Conservation (phyloP, 2,888 invertebrate genomes). For the Drosophila nigritarsus region DNA sequence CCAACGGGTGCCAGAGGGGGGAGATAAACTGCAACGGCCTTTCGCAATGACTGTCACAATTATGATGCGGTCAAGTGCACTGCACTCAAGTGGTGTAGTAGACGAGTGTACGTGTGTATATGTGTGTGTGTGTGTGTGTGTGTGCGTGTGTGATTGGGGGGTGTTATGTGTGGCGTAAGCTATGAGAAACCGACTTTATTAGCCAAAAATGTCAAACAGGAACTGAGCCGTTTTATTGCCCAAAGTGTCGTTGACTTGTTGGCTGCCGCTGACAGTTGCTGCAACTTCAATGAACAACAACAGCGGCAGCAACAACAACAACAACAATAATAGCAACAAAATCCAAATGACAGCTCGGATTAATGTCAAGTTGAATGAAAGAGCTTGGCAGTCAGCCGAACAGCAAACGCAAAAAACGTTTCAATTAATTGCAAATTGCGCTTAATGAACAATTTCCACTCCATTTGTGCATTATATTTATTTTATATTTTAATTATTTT, state of each 20-base stretch:
- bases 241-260: constrained; percentile 53
- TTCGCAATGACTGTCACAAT: constrained; percentile 60
- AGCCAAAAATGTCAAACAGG: constrained; percentile 50
- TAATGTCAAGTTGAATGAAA: constrained; percentile 49
- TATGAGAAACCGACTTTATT: constrained; percentile 45
- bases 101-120: neutral
- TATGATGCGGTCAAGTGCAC: constrained; percentile 77
- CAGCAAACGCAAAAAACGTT: constrained; percentile 17
- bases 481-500: neutral
- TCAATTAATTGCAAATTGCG: constrained; percentile 49
- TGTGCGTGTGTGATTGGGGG: neutral
- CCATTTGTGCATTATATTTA: constrained; percentile 8
- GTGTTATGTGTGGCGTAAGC: neutral
- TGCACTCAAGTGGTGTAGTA: constrained; percentile 45
- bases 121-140: neutral
- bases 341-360: constrained; percentile 25
- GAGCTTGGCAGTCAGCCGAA: neutral
- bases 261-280: constrained; percentile 1
- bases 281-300: constrained; percentile 19
- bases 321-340: constrained; percentile 18
- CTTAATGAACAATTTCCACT: constrained; percentile 35
- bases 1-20: neutral
- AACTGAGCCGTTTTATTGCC: constrained; percentile 41
- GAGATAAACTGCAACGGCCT: constrained; percentile 54
- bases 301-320: neutral